phyloP scores from a whole-genome alignment of 2,888 invertebrate species.

The Diaphora mendica region DNA sequence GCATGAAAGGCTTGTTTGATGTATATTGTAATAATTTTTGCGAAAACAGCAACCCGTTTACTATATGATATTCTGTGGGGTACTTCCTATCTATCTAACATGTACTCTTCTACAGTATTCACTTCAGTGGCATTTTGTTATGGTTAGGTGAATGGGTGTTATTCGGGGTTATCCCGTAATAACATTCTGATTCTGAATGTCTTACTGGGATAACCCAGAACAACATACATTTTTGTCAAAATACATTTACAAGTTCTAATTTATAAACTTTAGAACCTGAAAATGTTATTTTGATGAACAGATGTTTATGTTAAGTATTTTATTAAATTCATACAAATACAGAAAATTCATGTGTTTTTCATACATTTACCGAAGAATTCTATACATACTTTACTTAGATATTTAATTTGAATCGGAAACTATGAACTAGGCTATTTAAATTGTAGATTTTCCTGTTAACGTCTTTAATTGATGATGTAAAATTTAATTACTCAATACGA shows the following conservation, averaged over 20 bases:
- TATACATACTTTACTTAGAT: background rate
- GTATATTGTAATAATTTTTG: conserved; percentile 34
- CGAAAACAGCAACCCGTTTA: conserved; percentile 26
- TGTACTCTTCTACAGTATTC: background rate
- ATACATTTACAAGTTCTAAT: too few relatives aligned
- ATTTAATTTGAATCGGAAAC: background rate
- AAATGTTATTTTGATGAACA: too few relatives aligned
- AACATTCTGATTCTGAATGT: background rate
- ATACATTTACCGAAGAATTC: background rate
- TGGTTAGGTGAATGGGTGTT: background rate
- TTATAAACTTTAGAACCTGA: too few relatives aligned
- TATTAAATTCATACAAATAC: too few relatives aligned
- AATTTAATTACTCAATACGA: background rate
- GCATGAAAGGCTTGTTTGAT: conserved; percentile 36
- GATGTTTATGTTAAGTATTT: too few relatives aligned
- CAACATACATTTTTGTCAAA: too few relatives aligned
- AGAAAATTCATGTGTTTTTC: too few relatives aligned
- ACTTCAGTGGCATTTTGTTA: background rate
- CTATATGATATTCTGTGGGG: conserved; percentile 21
- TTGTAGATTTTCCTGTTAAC: background rate
- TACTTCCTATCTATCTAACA: background rate
- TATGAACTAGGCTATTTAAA: background rate
- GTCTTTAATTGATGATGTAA: background rate
- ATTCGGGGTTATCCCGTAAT: background rate
- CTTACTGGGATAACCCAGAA: too few relatives aligned